Percentiles rank a stretch among this genome's conserved stretches.
These are phyloP conservation scores for Drosophila gaucha DNA, from an alignment of 2,888 invertebrate genomes.

Conservation along the genomic window DNA sequence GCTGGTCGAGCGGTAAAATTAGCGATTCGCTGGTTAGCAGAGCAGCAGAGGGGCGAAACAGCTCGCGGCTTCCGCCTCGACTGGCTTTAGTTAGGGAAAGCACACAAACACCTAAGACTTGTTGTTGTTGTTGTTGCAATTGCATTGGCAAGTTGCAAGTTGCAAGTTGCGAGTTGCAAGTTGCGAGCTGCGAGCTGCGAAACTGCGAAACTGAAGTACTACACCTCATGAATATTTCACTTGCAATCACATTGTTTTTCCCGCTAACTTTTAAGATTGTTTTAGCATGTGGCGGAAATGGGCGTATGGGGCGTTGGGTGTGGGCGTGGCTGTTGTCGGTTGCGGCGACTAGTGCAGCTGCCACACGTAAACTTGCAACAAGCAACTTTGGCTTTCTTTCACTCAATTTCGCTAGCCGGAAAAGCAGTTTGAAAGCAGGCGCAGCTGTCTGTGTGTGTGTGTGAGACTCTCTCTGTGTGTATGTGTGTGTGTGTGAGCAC, in stretches of 20 bases:
- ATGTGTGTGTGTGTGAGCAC: constrained; percentile 23
- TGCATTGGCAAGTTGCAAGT: constrained; percentile 40
- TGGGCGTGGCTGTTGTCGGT: constrained; percentile 39
- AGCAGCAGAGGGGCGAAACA: not conserved
- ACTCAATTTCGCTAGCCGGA: constrained; percentile 67
- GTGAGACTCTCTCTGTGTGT: constrained; percentile 11
- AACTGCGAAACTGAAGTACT: constrained; percentile 26
- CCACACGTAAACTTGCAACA: constrained; percentile 66
- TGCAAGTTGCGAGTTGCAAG: constrained; percentile 25
- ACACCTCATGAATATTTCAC: constrained; percentile 80
- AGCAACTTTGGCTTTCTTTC: constrained; percentile 72
- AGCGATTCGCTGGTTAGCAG: constrained; percentile 53
- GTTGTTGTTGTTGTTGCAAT: constrained; percentile 26
- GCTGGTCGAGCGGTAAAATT: constrained; percentile 52
- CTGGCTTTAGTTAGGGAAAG: constrained; percentile 20
- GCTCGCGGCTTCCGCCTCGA: not conserved
- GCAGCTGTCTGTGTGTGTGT: constrained; percentile 9
- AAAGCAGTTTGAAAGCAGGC: constrained; percentile 56
- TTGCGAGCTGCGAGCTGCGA: constrained; percentile 27
- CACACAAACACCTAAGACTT: constrained; percentile 37
- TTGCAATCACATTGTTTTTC: constrained; percentile 81
- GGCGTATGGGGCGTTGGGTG: constrained; percentile 55
- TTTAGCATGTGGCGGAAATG: constrained; percentile 77
- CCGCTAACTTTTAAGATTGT: constrained; percentile 79
- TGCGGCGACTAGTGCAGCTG: constrained; percentile 31